Percentiles rank a stretch among this genome's conserved stretches.
These are phyloP conservation scores for Lepidonotus clava DNA, from an alignment of 2,888 invertebrate species.

Conservation along the genomic window DNA sequence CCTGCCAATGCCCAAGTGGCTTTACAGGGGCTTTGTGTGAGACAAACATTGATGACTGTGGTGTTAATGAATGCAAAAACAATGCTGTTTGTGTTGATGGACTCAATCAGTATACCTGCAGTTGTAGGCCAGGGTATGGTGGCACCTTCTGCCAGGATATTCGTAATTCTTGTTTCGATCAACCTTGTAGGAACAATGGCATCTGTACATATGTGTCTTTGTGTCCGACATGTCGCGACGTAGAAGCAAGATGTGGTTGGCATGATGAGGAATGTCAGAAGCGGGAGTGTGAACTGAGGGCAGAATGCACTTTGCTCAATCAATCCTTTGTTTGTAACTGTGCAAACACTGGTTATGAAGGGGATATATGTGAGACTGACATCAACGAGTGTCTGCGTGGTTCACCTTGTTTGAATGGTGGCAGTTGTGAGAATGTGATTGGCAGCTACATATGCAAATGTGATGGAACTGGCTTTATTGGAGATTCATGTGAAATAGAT, in stretches of 20 bases:
- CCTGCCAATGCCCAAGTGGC: conserved; percentile 58
- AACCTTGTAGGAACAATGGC: conserved; percentile 68
- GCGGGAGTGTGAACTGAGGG: conserved; percentile 64
- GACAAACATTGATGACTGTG: conserved; percentile 60
- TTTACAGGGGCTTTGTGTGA: conserved; percentile 54
- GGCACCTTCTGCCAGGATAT: conserved; percentile 49
- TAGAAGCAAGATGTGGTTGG: conserved; percentile 73
- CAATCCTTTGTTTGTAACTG: conserved; percentile 71
- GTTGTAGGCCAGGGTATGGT: conserved; percentile 55
- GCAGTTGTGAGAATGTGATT: conserved; percentile 68
- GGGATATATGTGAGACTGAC: conserved; percentile 81
- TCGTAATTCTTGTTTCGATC: conserved; percentile 57
- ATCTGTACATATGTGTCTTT: conserved; percentile 69
- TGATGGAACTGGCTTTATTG: conserved; percentile 70
- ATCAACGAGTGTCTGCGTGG: conserved; percentile 90
- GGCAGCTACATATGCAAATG: conserved; percentile 71
- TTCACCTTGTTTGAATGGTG: conserved; percentile 69
- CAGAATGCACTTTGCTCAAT: conserved; percentile 64
- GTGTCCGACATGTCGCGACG: conserved; percentile 71
- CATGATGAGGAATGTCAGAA: conserved; percentile 73
- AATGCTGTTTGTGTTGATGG: conserved; percentile 56
- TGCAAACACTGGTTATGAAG: conserved; percentile 70
- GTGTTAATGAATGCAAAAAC: conserved; percentile 54
- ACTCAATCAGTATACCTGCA: conserved; percentile 55
- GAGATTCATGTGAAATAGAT: conserved; percentile 80